Evolutionary conservation across 2,888 invertebrate species (phyloP).

Genomic region (Rambutsinella grinnellia): DNA sequence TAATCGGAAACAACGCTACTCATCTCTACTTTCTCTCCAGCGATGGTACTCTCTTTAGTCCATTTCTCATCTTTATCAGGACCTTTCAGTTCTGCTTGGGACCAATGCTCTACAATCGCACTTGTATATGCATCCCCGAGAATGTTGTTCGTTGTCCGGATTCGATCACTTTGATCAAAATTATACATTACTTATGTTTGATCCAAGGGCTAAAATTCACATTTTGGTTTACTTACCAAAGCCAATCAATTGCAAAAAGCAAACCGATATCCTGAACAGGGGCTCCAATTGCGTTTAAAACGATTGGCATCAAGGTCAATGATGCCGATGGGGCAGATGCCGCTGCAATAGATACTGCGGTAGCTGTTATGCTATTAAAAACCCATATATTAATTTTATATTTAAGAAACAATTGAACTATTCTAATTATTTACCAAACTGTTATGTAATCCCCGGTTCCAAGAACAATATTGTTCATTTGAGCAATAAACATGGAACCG

Average conservation of each 20-base stretch:
- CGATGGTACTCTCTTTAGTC: neutral
- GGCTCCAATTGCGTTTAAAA: constrained; percentile 85
- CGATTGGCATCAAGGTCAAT: constrained; percentile 83
- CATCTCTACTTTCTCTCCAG: constrained; percentile 10
- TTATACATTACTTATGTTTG: neutral
- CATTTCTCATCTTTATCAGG: constrained; percentile 28
- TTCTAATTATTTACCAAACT: constrained; percentile 80
- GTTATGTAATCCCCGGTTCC: constrained; percentile 88
- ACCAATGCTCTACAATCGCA: constrained; percentile 86
- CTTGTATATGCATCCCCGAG: constrained; percentile 90
- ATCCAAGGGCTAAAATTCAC: too few relatives aligned
- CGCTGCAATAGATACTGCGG: constrained; percentile 89
- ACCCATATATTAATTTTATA: neutral
- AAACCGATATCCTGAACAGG: constrained; percentile 85
- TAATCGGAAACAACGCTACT: too few relatives aligned
- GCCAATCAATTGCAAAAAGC: constrained; percentile 90
- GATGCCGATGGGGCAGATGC: constrained; percentile 91
- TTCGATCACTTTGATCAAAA: constrained; percentile 77
- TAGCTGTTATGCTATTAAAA: constrained; percentile 77
- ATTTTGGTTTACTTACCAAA: constrained; percentile 90
- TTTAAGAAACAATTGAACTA: neutral
- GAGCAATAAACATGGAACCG: constrained; percentile 88
- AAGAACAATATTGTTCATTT: constrained; percentile 86
- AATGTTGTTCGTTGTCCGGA: constrained; percentile 90
- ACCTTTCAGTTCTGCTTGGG: constrained; percentile 80